Base-by-base conservation (phyloP, 2,113 vertebrate species). In the Catharus fuscescens region DNA sequence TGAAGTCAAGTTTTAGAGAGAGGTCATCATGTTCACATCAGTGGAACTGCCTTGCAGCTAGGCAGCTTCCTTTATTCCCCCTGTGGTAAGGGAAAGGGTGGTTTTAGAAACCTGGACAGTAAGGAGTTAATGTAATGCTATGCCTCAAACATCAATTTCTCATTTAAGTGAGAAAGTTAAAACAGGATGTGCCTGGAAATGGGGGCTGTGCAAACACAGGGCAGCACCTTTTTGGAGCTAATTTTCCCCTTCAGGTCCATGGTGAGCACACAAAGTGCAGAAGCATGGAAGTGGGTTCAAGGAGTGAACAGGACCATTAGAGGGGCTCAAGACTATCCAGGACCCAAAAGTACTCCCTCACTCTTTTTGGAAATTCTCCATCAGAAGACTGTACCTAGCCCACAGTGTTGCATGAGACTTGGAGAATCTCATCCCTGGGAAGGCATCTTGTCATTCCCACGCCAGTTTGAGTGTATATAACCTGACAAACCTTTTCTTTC, bases 201-300 rank as follows among this genome's bases (percentile, higher is more conserved):
- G 23, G 28, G 36, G 10, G 16, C 5, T 67, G 38, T 53, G 19
- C 38, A 53, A 67, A 60, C 0, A 1, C 0, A 67, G 16, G n/a
- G 38, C 10, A 74, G 45, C n/a, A 76, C 24, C 38, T 9, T 54
- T 10, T 38, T 54, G 38, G 28, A 47, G n/a, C 14, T 52, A 2
- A 5, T 53, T 14, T 67, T 60, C 53, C 38, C 9, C 2, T 23
- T 47, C 25, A 34, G 40, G 17, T 40, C 24, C 70, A 53, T 5
- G 2, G 28, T 31, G 38, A 47, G 9, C 4, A 7, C 17, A 12
- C 9, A 25, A 40, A 67, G 25, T 8, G 13, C 16, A 60, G 31
- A 26, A 81, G 16, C 6, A 32, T 6, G 23, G n/a, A 81, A 21
- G 17, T 12, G 24, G 7, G 25, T 7, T 47, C n/a, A 31, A 40